These are phyloP conservation scores for Camelus dromedarius DNA, from an alignment of 2,113 vertebrate species.

Conservation along the genomic window DNA sequence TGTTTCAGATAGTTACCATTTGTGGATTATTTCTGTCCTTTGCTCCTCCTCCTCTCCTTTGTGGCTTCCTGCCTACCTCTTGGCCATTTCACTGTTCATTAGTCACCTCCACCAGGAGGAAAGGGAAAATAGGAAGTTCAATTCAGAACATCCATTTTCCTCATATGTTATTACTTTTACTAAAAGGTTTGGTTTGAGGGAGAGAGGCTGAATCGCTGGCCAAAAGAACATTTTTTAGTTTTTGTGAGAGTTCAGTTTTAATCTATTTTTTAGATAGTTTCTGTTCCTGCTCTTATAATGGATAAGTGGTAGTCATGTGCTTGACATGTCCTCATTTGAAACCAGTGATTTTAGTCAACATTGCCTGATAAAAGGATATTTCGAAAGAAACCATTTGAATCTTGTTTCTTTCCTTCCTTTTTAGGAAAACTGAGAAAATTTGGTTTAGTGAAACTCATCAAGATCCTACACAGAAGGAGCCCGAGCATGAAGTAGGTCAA, in stretches of 20 bases:
- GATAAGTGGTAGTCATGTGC: neutral
- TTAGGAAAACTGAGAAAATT: constrained; percentile 51
- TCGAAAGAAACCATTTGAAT: constrained; percentile 45
- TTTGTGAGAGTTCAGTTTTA: constrained; percentile 34
- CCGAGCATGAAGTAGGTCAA: constrained; percentile 59
- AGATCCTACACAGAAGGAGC: constrained; percentile 38
- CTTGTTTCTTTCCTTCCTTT: constrained; percentile 30
- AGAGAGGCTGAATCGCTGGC: constrained; percentile 19
- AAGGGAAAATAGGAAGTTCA: constrained; percentile 59
- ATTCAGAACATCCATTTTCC: constrained; percentile 62
- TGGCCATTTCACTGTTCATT: constrained; percentile 65
- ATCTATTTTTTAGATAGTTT: constrained; percentile 31
- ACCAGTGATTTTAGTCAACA: constrained; percentile 54
- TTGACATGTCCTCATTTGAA: constrained; percentile 1
- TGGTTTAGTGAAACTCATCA: constrained; percentile 64
- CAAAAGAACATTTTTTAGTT: constrained; percentile 48
- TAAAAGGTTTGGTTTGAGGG: constrained; percentile 44
- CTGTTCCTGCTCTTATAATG: neutral
- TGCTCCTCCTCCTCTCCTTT: neutral
- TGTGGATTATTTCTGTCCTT: constrained; percentile 41
- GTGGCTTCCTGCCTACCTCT: constrained; percentile 53
- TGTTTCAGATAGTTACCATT: constrained; percentile 31
- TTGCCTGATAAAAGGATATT: constrained; percentile 24
- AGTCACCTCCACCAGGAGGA: constrained; percentile 40
- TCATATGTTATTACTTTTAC: constrained; percentile 55